Evolutionary conservation across 2,888 invertebrate genomes (phyloP), one percentile per base, ranked within the genome.

Genomic region (Melanargia galathea): DNA sequence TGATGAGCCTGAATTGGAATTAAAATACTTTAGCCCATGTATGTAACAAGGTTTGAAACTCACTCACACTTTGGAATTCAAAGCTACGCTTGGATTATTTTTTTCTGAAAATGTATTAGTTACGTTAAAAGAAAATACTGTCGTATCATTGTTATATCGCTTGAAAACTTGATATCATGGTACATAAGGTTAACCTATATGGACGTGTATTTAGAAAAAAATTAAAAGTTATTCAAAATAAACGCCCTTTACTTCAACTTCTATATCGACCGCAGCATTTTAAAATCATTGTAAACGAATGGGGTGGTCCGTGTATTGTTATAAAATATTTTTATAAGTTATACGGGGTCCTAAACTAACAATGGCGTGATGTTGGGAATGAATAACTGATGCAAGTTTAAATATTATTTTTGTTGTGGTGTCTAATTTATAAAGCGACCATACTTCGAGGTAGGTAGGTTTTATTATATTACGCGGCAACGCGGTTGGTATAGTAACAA

Each of bases 271-370:
- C 60, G 57, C 60, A 60, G 46, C 58, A 49, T 45, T 65, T 67
- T 57, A 55, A 63, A 65, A 64, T 60, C 52, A 64, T 58, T 30
- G 20, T 30, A 49, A 49, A 55, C 63, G 7, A 61, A 58, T 60
- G 63, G 66, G 70, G 70, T 70, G 68, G 70, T 70, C 70, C 59
- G 40, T 52, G 55, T 59, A 66, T 70, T 65, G 68, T 70, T 59
- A 68, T 65, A 64, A 63, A 70, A 68, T 68, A 70, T 68, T 70
- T 54, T 68, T 66, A 58, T 70, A 69, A 65, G 63, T 60, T 61
- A 65, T 60, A 63, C 45, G 48, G 57, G 66, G 60, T 62, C 72
- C 71, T 71, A 72, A 71, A 67, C 68, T 64, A 72, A 72, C 72
- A 72, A 67, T 64, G 61, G 61, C 30, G 20, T 30, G 52, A 38